These are phyloP conservation scores for Notechis scutatus DNA, from an alignment of 2,113 vertebrate genomes.

Conservation along the genomic window DNA sequence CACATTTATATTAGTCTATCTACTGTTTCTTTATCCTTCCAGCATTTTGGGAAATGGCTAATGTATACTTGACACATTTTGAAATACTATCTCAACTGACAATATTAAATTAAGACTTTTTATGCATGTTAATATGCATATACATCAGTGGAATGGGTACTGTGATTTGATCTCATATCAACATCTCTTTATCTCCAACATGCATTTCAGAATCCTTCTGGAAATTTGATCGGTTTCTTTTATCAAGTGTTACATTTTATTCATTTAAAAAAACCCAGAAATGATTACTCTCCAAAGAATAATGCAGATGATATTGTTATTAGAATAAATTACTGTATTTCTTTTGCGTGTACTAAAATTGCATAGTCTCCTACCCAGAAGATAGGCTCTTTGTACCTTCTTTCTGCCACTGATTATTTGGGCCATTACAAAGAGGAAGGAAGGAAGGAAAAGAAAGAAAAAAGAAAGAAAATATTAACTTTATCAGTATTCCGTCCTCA, in stretches of 20 bases:
- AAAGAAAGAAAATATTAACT: neutral
- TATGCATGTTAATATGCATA: neutral
- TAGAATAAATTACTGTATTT: neutral
- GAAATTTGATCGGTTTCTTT: neutral
- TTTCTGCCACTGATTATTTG: neutral
- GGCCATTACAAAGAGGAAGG: neutral
- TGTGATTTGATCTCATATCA: neutral
- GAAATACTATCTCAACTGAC: neutral
- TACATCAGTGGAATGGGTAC: neutral
- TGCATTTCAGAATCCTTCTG: neutral
- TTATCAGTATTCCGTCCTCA: neutral
- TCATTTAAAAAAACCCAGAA: neutral
- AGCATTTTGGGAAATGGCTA: neutral
- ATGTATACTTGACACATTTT: neutral
- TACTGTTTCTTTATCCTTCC: neutral
- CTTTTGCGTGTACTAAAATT: neutral
- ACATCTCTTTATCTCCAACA: neutral
- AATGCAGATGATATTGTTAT: constrained; percentile 2
- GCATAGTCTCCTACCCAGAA: neutral
- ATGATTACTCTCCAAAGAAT: constrained; percentile 2
- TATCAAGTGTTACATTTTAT: neutral
- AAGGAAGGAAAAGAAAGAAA: neutral
- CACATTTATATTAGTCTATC: neutral
- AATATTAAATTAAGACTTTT: neutral
- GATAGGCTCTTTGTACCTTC: neutral